Conservation (phyloP, 2,113 vertebrate species). For the Oxygymnocypris stewartii region DNA sequence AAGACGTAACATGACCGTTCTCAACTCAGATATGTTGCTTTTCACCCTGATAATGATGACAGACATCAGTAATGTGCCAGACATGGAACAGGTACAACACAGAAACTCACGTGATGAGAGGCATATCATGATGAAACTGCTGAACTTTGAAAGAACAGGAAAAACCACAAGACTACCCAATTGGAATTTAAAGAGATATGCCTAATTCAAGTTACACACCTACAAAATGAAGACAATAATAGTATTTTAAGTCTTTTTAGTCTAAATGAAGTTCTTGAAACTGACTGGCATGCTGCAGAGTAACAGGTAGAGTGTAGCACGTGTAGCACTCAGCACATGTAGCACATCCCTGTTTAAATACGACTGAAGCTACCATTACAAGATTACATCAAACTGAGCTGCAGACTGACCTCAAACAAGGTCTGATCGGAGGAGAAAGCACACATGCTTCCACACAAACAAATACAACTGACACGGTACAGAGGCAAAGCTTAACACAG, state of each 20-base stretch:
- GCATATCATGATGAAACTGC: neutral
- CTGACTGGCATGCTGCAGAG: neutral
- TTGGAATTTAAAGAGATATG: neutral
- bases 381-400: neutral
- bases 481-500: neutral
- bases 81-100: neutral
- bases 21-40: conserved; percentile 10
- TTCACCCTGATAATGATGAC: conserved; percentile 10
- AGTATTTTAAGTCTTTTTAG: neutral
- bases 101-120: neutral
- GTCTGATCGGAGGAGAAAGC: conserved; percentile 11
- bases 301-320: neutral
- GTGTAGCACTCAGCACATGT: neutral
- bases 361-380: too few species aligned
- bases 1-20: conserved; percentile 30
- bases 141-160: neutral
- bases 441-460: conserved; percentile 38
- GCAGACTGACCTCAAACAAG: conserved; percentile 21
- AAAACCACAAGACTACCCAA: neutral
- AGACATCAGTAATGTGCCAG: neutral
- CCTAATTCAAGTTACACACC: neutral
- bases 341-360: too few species aligned
- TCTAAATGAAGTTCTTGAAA: neutral
- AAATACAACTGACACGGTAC: neutral
- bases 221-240: neutral